Base-by-base conservation (phyloP, 1,140 invertebrate species). In the Drosophila oshimai region DNA sequence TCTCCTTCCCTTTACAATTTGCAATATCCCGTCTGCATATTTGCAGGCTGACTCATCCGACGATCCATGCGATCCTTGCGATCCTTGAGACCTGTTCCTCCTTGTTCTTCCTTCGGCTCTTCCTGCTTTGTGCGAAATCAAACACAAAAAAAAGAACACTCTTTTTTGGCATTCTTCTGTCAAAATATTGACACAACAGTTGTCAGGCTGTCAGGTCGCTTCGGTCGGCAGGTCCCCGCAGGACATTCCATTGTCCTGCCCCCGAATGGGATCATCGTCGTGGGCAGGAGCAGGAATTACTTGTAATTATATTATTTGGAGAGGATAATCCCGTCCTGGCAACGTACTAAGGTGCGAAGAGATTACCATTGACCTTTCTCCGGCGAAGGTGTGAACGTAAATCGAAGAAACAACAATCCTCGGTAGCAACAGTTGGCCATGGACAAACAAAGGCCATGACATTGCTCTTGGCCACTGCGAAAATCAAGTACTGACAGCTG, bases 151-250 rank as follows among this genome's bases (percentile, higher is more conserved):
- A 28, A 49, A 46, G 37, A 51, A 54, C 36, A 34, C 51, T 50
- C 46, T 65, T 24, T 89, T 84, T 89, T 89, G 83, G 78, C 83
- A 88, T 88, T 89, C 83, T 88, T 89, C 83, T 88, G 83, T 88
- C 83, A 88, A 88, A 88, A 88, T 88, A 88, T 88, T 88, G 76
- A 88, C 83, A 72, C 83, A 76, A 79, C 74, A 75, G 62, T 78
- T 89, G 83, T 89, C 83, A 84, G 79, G 36, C 62, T 54, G 50
- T 74, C 68, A 29, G 65, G 36, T 17, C 13, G 44, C 34, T 47
- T 49, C 13, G 44, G 29, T 47, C 45, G 61, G 53, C 55, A 50
- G 54, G 28, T 33, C 46, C 31, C 34, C n/a, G 42, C 58, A 44
- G 34, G 34, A 17, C 29, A 20, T 28, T 20, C 22, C 74, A 68